These are phyloP conservation scores for Trichogramma pretiosum DNA, from an alignment of 1,140 invertebrate genomes.

Conservation along the genomic window DNA sequence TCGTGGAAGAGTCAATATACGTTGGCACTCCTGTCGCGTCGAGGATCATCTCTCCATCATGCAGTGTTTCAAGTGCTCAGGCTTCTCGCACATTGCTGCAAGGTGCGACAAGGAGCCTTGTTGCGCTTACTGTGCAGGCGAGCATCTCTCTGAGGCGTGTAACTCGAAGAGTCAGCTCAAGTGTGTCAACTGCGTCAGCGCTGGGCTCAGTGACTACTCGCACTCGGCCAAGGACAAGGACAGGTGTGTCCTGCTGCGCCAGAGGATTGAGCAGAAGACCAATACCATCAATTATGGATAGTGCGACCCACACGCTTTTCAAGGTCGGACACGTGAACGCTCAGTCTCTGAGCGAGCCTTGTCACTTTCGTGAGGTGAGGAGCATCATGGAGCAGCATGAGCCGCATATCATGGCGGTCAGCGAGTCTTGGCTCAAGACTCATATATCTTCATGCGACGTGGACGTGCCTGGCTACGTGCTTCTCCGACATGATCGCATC, in stretches of 20 bases:
- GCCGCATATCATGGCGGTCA: too few species aligned
- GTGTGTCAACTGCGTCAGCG: too few species aligned
- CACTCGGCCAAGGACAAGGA: neutral
- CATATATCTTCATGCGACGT: neutral
- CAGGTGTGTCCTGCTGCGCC: neutral
- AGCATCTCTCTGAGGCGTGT: neutral
- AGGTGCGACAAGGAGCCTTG: too few species aligned
- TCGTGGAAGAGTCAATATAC: too few species aligned
- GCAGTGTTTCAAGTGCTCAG: neutral
- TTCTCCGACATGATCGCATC: neutral
- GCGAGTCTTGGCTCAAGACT: too few species aligned
- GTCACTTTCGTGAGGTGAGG: neutral
- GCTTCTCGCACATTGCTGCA: neutral
- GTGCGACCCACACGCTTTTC: neutral
- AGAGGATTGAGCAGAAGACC: neutral
- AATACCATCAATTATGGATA: neutral
- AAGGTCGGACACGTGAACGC: neutral
- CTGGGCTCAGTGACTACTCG: too few species aligned
- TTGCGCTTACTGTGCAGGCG: neutral
- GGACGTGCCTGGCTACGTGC: neutral
- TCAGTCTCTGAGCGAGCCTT: neutral
- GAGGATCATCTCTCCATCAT: neutral
- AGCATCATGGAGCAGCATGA: neutral
- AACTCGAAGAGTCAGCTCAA: neutral
- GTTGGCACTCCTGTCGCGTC: too few species aligned